Conservation (phyloP, 2,888 invertebrate genomes). For the Schizotus pectinicornis region DNA sequence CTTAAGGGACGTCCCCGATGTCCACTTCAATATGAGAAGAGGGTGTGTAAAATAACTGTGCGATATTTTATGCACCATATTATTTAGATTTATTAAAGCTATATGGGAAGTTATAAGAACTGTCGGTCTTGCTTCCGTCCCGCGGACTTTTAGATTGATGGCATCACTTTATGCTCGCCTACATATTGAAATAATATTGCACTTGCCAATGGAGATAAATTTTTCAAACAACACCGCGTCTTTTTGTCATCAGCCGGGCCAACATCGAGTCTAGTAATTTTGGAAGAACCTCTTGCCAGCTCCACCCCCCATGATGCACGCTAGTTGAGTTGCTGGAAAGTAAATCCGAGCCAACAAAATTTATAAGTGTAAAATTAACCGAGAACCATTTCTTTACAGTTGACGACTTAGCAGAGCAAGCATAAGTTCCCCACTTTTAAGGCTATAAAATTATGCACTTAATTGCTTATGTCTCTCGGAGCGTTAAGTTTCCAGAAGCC, state of each 20-base stretch:
- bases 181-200: conserved; percentile 52
- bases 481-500: conserved; percentile 54
- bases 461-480: conserved; percentile 58
- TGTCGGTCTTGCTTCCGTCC: conserved; percentile 45
- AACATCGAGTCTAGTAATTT: neutral
- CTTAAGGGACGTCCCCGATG: conserved; percentile 49
- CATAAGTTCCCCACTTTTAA: conserved; percentile 53
- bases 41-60: conserved; percentile 41
- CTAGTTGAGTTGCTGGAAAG: neutral
- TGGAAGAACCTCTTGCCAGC: neutral
- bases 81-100: conserved; percentile 57
- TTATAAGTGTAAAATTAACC: conserved; percentile 17
- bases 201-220: conserved; percentile 48
- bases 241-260: neutral
- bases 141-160: conserved; percentile 52
- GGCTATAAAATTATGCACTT: conserved; percentile 59
- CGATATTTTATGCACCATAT: conserved; percentile 52
- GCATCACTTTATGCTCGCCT: conserved; percentile 52
- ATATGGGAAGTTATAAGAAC: conserved; percentile 55
- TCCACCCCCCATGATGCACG: neutral
- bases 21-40: conserved; percentile 50
- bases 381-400: conserved; percentile 17
- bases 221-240: conserved; percentile 28
- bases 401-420: conserved; percentile 41
- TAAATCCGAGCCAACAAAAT: neutral